phyloP scores from a whole-genome alignment of 2,888 invertebrate species.

The Machimus atricapillus region DNA sequence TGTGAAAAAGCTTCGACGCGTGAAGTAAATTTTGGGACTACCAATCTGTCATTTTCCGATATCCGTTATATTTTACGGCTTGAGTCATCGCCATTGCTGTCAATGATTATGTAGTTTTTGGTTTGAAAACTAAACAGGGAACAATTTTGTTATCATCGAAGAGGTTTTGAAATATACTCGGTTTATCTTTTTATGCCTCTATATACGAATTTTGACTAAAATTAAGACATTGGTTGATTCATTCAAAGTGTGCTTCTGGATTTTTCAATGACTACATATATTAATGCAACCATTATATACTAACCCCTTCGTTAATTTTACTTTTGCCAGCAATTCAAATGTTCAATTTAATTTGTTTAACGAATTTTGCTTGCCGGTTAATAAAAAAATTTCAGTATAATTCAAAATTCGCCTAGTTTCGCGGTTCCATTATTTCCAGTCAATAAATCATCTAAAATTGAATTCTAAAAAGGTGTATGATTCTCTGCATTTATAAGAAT shows the following conservation, averaged over 20 bases:
- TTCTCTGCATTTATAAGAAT: background rate
- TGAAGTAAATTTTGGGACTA: constrained; percentile 30
- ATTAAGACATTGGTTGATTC: no score
- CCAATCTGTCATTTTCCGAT: constrained; percentile 10
- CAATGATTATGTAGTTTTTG: background rate
- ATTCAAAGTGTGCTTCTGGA: no score
- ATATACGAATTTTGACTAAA: no score
- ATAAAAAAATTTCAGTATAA: no score
- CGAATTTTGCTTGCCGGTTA: no score
- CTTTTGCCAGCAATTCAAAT: no score
- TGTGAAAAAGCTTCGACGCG: background rate
- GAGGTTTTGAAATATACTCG: no score
- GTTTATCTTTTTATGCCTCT: no score
- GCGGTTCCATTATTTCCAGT: background rate
- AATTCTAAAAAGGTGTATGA: background rate
- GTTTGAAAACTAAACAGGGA: background rate
- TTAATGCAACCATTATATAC: no score
- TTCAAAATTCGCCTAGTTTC: background rate
- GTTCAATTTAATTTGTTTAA: no score
- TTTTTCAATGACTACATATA: no score
- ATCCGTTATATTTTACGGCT: background rate
- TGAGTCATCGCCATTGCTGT: background rate
- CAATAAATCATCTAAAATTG: background rate
- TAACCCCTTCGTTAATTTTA: no score
- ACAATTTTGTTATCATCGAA: background rate